Evolutionary conservation across 2,113 vertebrate genomes (phyloP), one percentile per base, ranked within the genome.

Genomic region (Brienomyrus brachyistius): DNA sequence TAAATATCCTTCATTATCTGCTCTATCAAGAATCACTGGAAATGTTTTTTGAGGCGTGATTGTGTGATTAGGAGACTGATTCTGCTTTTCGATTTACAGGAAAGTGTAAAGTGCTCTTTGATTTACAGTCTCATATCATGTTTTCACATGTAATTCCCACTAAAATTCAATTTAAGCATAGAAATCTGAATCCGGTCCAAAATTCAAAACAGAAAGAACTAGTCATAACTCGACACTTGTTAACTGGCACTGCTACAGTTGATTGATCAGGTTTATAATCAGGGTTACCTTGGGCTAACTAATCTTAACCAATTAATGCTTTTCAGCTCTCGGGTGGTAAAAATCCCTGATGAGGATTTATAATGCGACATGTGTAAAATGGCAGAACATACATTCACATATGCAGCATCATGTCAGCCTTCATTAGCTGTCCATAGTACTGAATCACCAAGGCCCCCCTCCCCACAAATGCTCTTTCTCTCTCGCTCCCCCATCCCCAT

Each of bases 311-410:
- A 47, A 84, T 10, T n/a, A 11, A 84, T 84, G 45, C 96, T 96
- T 95, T 95, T 96, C 96, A 96, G 96, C 91, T 95, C 95, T 96
- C 95, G 96, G 94, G 95, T 96, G 96, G 96, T 96, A 97, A 97
- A 97, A 94, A 95, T 96, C 96, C 96, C 90, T 94, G 92, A 94
- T 95, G 95, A 96, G 21, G 40, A 97, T 96, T 96, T 96, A 96
- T 96, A 95, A 95, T 91, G 94, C 92, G 93, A 95, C 96, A 96
- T 95, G 95, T 95, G 94, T 95, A 96, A 94, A 95, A 93, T 96
- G 96, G 95, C 93, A 95, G 94, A 95, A 96, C 92, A 94, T 91
- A 94, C 91, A 93, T 95, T 94, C 96, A 96, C 96, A 96, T 95
- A 94, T 96, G 95, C 96, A 94, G 93, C 94, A 95, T 96, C 95